phyloP scores from a whole-genome alignment of 1,140 invertebrate species.

The Penaeus chinensis region DNA sequence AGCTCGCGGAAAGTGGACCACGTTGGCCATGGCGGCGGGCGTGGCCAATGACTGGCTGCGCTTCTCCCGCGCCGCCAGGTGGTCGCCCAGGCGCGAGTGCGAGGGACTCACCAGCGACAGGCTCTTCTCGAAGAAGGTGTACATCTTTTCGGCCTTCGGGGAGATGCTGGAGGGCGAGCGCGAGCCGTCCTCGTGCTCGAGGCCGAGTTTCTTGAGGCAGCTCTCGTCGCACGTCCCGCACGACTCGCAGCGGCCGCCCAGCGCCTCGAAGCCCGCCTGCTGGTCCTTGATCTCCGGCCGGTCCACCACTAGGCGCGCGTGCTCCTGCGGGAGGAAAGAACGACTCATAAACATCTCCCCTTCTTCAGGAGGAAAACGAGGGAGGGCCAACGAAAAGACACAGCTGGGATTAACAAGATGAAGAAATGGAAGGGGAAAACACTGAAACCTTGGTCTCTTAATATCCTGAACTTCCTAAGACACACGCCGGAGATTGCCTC shows the following conservation, averaged over 20 bases:
- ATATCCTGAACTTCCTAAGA: too few relatives aligned
- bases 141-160: constrained; percentile 52
- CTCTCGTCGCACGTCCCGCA: constrained; percentile 41
- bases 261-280: constrained; percentile 51
- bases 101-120: constrained; percentile 47
- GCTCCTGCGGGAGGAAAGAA: constrained; percentile 29
- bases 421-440: too few relatives aligned
- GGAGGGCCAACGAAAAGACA: not conserved
- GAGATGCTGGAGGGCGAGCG: constrained; percentile 57
- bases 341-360: too few relatives aligned
- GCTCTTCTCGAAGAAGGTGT: constrained; percentile 51
- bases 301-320: constrained; percentile 50
- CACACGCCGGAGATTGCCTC: too few relatives aligned
- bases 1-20: constrained; percentile 45
- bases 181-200: constrained; percentile 51
- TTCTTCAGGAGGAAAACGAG: not conserved
- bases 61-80: constrained; percentile 38
- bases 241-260: constrained; percentile 47
- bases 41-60: constrained; percentile 49
- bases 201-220: constrained; percentile 49
- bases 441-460: too few relatives aligned
- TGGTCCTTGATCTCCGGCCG: constrained; percentile 47
- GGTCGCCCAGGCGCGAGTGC: constrained; percentile 32
- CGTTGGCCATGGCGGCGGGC: constrained; percentile 39
- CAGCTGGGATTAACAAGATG: not conserved